Evolutionary conservation across 2,888 invertebrate species (phyloP), one percentile per base, ranked within the genome.

Genomic region (Synanthedon formicaeformis): DNA sequence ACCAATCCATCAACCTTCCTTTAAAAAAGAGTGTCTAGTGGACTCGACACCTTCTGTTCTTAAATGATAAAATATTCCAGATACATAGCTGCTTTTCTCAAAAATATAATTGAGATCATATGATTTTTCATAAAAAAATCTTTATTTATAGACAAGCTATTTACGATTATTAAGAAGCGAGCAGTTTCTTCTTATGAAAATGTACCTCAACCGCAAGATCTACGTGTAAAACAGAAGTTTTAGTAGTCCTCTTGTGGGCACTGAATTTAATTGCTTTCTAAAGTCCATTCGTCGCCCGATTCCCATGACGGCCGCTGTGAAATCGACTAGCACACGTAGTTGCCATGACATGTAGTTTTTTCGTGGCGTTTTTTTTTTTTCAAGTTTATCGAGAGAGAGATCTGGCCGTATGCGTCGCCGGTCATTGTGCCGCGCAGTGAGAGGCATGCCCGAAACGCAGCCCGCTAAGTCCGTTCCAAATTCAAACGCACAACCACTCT

Each of bases 281-380:
- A 81, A 82, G 73, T 79, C 75, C 75, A 80, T 81, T 81, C 81
- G 81, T 75, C 78, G 76, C 75, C 78, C 76, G 75, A 85, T 85
- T 87, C 87, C 85, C 87, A 86, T 82, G 86, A 80, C 84, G 75
- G 79, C 74, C 78, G 76, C 80, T 78, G 80, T 81, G 81, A 85
- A 84, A 85, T 83, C 75, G 83, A 81, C 81, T 77, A 79, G 81
- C 85, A 85, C 83, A 85, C 84, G 83, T 83, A 81, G 83, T 81
- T 85, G 83, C 87, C 34, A 85, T 86, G 87, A 86, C 86, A 83
- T 83, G 86, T 85, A 80, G 81, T 81, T 87, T 84, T 85, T 82
- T 80, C 75, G 73, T 74, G 71, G 68, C 64, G 69, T 74, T 81
- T 81, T 83, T 82, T 83, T 82, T 79, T 64, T 78, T 23, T 23